Evolutionary conservation across 2,797 vertebrate genomes (phyloP).

Genomic region (Megalops cyprinoides): DNA sequence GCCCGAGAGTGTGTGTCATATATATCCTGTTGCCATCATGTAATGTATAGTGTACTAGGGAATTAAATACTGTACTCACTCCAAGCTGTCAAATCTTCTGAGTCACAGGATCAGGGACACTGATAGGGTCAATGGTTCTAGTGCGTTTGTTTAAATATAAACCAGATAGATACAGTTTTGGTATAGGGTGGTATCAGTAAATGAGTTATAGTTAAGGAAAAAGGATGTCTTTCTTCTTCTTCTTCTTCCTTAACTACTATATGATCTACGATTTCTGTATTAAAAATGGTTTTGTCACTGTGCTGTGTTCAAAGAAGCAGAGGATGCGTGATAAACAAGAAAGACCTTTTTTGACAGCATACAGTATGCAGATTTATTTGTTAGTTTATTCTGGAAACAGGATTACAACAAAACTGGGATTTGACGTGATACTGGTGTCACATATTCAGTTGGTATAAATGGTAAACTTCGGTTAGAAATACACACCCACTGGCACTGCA

Average conservation of each 20-base stretch:
- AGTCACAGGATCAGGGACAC: not conserved
- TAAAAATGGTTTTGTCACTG: not conserved
- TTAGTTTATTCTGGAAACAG: constrained; percentile 59
- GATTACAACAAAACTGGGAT: constrained; percentile 53
- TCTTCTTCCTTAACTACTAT: too few relatives aligned
- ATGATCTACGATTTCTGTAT: too few relatives aligned
- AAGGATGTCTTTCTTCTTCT: not conserved
- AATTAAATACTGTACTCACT: not conserved
- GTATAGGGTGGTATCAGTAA: not conserved
- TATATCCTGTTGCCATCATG: not conserved
- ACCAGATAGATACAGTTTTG: not conserved
- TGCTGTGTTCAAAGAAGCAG: not conserved
- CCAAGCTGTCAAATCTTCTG: not conserved
- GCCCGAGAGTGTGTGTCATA: not conserved
- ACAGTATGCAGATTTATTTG: constrained; percentile 31
- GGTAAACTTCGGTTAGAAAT: constrained; percentile 57
- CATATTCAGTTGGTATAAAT: constrained; percentile 48
- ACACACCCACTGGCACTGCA: constrained; percentile 59
- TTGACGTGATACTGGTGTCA: constrained; percentile 50
- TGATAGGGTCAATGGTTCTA: not conserved
- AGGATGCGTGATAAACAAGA: not conserved
- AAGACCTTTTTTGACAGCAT: not conserved
- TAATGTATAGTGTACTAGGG: not conserved
- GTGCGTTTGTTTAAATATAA: not conserved
- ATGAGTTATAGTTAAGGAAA: not conserved